Percentiles rank a stretch among this genome's conserved stretches.
Conservation (phyloP, 2,888 invertebrate species). For the Timema podura region DNA sequence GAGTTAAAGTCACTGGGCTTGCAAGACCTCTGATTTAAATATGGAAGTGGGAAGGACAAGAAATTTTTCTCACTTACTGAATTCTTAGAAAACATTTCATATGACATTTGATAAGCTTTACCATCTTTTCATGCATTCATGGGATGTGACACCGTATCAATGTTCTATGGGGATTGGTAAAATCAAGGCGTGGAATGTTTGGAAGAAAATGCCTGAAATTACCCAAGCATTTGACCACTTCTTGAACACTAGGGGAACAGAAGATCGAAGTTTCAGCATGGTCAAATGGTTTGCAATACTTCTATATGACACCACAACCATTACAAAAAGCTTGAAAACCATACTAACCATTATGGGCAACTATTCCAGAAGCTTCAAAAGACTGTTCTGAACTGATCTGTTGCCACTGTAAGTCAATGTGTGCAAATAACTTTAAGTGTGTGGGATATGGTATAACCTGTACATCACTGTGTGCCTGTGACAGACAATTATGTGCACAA, state of each 20-base stretch:
- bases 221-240: background rate
- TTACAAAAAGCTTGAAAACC: background rate
- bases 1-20: conserved; percentile 4
- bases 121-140: background rate
- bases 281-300: conserved; percentile 1
- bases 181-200: conserved; percentile 2
- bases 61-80: background rate
- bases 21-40: conserved; percentile 8
- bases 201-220: conserved; percentile 7
- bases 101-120: background rate
- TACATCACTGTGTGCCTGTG: conserved; percentile 9
- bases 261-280: background rate
- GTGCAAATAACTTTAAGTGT: conserved; percentile 6
- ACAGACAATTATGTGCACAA: background rate
- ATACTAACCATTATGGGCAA: conserved; percentile 1
- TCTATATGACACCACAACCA: conserved; percentile 5
- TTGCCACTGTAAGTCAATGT: conserved; percentile 9
- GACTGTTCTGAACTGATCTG: background rate
- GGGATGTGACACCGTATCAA: background rate
- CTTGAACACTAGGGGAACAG: background rate
- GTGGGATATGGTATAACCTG: conserved; percentile 4
- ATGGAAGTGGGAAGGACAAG: background rate
- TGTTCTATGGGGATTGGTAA: conserved; percentile 7
- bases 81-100: conserved; percentile 9
- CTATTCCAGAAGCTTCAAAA: conserved; percentile 7